Evolutionary conservation across 2,113 vertebrate species (phyloP), one percentile per base, ranked within the genome.

Genomic region (Takifugu flavidus): DNA sequence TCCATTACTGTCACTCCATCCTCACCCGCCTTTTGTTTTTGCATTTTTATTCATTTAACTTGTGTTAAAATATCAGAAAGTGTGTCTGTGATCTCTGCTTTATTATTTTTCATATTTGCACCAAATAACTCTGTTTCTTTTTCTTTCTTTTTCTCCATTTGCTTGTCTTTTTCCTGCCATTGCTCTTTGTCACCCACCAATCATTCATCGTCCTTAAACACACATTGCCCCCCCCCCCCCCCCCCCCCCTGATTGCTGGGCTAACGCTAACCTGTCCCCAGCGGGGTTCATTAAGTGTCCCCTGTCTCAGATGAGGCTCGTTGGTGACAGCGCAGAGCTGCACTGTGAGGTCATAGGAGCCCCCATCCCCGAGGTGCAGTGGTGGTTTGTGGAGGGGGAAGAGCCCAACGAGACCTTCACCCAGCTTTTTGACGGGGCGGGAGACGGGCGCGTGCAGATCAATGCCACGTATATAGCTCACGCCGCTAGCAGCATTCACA

Each of bases 301-400:
- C 0, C 86, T 94, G 71, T 97, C 95, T 66, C 90, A 91, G 83
- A 92, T 90, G 82, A 92, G 89, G 64, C 69, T 94, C 74, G 64
- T 87, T 14, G 87, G 85, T 72, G 91, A 91, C 84, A 86, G 82
- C 25, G 91, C 92, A n/a, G 88, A 92, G 65, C 85, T 98, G 79
- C 89, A 96, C 77, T 98, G 95, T 45, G 94, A 97, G 86, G 96
- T 94, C 5, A 83, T 94, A 80, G 95, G 94, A 59, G 88, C 59
- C 50, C 95, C 96, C 12, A 86, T 95, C 68, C 95, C 94, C 0
- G 93, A 98, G 89, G 90, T 96, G 74, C 95, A 95, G 85, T 98
- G 94, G 95, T 97, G 95, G 93, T 95, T 92, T 74, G 31, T 91
- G 55, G 91, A 94, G 73, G 92, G 93, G 0, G 88, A 91, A 5